These are phyloP conservation scores for Acanthiza pusilla DNA, from an alignment of 2,797 vertebrate species.

Conservation along the genomic window DNA sequence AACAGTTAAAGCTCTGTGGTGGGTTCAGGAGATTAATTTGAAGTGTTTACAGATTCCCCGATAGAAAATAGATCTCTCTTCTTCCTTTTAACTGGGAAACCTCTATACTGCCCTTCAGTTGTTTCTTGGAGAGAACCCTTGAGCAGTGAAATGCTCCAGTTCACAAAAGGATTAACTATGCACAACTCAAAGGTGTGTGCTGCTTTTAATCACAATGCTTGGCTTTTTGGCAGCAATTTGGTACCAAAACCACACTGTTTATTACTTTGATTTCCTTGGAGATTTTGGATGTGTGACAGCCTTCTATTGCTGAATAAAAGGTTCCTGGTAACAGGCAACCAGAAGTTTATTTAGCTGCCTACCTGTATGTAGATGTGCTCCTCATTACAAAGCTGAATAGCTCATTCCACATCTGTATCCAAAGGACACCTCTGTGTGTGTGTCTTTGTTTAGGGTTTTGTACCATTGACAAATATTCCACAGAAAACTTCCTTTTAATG, in stretches of 20 bases:
- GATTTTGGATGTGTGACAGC: background rate
- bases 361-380: background rate
- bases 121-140: background rate
- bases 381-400: background rate
- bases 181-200: background rate
- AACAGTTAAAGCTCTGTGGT: background rate
- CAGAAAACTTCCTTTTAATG: background rate
- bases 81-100: background rate
- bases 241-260: background rate
- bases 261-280: background rate
- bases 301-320: background rate
- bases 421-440: background rate
- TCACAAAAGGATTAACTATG: background rate
- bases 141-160: background rate
- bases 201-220: background rate
- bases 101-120: background rate
- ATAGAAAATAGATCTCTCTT: background rate
- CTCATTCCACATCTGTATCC: background rate
- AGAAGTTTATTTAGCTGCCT: background rate
- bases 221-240: background rate
- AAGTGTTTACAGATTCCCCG: background rate
- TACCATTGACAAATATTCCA: background rate
- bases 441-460: background rate
- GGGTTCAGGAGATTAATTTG: background rate
- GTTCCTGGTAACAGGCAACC: background rate